phyloP scores from a whole-genome alignment of 2,888 invertebrate species.

The Drosophila nr. medialis region DNA sequence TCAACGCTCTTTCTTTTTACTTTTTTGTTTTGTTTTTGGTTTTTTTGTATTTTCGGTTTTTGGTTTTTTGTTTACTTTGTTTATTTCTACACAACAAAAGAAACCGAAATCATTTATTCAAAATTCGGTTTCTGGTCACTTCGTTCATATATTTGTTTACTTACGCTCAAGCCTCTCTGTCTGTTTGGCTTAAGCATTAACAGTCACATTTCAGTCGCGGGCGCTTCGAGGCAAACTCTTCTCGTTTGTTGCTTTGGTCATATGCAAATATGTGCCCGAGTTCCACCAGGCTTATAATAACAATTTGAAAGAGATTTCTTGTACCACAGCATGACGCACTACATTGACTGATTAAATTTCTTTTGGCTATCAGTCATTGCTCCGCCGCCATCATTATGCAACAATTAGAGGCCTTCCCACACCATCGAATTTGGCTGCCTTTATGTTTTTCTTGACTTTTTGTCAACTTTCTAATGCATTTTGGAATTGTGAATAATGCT shows the following conservation, averaged over 20 bases:
- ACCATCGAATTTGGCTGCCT: constrained; percentile 3
- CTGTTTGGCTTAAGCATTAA: constrained; percentile 60
- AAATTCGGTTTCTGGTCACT: constrained; percentile 65
- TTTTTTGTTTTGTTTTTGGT: constrained; percentile 22
- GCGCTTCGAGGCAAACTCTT: constrained; percentile 30
- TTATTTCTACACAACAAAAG: constrained; percentile 56
- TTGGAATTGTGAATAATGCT: constrained; percentile 45
- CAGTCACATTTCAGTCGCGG: constrained; percentile 46
- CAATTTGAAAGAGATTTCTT: constrained; percentile 28
- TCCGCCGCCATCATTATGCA: constrained; percentile 54
- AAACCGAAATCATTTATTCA: constrained; percentile 78
- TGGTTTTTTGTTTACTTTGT: constrained; percentile 58
- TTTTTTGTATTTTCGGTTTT: constrained; percentile 24
- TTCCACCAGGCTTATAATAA: constrained; percentile 19
- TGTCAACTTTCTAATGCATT: constrained; percentile 68
- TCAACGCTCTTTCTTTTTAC: constrained; percentile 43
- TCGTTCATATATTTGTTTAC: constrained; percentile 66
- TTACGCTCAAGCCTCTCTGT: constrained; percentile 32
- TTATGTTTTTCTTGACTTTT: constrained; percentile 2
- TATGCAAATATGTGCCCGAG: constrained; percentile 56
- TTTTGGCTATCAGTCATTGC: constrained; percentile 49
- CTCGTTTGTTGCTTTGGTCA: constrained; percentile 29
- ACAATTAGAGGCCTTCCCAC: constrained; percentile 47
- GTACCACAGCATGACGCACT: constrained; percentile 17
- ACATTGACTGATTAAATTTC: constrained; percentile 45